Evolutionary conservation across 2,888 invertebrate genomes (phyloP).

Genomic region (Hedychridium roseum): DNA sequence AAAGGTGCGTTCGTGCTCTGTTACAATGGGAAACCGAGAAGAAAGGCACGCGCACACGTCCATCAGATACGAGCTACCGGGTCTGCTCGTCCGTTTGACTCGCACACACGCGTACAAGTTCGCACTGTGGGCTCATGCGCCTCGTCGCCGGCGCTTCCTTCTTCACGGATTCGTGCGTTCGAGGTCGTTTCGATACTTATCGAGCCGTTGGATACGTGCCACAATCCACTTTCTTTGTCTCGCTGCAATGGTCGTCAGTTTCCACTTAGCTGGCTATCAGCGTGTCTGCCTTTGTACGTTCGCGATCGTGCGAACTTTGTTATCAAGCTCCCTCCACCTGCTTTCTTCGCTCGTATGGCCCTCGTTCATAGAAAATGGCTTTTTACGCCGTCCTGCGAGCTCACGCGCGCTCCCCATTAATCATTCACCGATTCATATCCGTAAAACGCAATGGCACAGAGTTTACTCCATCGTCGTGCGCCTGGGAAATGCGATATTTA

Average conservation of each 20-base stretch:
- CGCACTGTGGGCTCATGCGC: too few species aligned
- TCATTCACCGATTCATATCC: too few species aligned
- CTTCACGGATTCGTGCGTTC: conserved; percentile 18
- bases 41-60: conserved; percentile 33
- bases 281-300: background rate
- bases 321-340: too few species aligned
- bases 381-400: too few species aligned
- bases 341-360: too few species aligned
- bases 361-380: conserved; percentile 5
- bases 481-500: too few species aligned
- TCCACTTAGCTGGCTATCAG: conserved; percentile 11
- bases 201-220: conserved; percentile 25
- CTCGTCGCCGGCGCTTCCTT: conserved; percentile 2
- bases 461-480: too few species aligned
- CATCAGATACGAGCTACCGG: conserved; percentile 26
- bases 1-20: conserved; percentile 21
- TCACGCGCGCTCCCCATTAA: too few species aligned
- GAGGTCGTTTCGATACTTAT: conserved; percentile 27
- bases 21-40: conserved; percentile 28
- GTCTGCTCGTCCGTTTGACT: conserved; percentile 3
- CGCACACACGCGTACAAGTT: background rate
- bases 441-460: too few species aligned
- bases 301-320: conserved; percentile 8
- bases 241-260: conserved; percentile 16
- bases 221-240: conserved; percentile 30